These are phyloP conservation scores for Acanthosepion pharaonis DNA, from an alignment of 2,888 invertebrate species.

Conservation along the genomic window DNA sequence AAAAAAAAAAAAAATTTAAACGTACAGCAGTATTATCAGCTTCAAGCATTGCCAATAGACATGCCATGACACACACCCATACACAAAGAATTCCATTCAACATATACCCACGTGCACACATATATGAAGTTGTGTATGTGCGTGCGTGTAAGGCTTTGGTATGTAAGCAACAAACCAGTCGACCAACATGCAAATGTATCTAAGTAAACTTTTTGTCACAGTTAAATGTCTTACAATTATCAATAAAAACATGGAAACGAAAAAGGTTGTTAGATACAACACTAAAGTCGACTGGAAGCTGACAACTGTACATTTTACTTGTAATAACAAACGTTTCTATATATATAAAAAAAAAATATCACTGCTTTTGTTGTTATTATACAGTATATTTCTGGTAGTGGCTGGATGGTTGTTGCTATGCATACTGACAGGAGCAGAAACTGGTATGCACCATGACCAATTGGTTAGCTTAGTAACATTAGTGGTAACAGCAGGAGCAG, in stretches of 20 bases:
- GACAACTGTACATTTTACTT: not conserved
- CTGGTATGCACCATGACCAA: not conserved
- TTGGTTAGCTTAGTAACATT: conserved; percentile 23
- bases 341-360: not conserved
- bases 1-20: not conserved
- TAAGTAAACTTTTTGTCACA: not conserved
- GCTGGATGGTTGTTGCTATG: not conserved
- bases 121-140: not conserved
- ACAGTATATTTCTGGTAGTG: not conserved
- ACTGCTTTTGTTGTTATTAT: not conserved
- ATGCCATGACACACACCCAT: not conserved
- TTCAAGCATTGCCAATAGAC: not conserved
- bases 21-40: not conserved
- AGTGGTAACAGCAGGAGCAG: conserved; percentile 45
- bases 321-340: not conserved
- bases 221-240: not conserved
- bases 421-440: not conserved
- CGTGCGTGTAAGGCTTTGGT: not conserved
- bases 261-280: not conserved
- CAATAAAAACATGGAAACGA: not conserved
- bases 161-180: not conserved
- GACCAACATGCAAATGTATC: too few species aligned
- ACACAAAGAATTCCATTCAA: too few species aligned
- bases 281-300: not conserved
- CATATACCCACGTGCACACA: not conserved